Evolutionary conservation across 2,113 vertebrate genomes (phyloP).

Genomic region (Tupaia chinensis): DNA sequence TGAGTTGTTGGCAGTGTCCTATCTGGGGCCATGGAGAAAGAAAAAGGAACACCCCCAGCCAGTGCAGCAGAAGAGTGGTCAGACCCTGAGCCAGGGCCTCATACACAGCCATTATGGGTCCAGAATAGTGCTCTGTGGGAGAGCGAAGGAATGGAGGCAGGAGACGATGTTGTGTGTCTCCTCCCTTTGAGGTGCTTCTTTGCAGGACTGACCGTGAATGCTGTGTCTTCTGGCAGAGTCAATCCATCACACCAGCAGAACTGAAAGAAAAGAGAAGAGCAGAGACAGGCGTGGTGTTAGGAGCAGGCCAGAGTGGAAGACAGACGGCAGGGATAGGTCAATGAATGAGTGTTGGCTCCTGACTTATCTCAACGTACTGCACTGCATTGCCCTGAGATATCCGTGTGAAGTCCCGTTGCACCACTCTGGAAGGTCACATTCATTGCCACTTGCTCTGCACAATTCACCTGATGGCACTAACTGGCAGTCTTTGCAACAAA

Average conservation of each 20-base stretch:
- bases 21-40: too few species aligned
- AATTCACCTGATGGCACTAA: background rate
- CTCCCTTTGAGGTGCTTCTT: background rate
- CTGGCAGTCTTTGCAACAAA: too few species aligned
- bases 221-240: background rate
- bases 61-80: background rate
- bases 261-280: background rate
- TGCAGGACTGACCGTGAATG: background rate
- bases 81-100: fast-evolving
- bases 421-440: too few species aligned
- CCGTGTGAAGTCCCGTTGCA: too few species aligned
- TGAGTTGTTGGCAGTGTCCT: too few species aligned
- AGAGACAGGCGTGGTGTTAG: background rate
- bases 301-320: background rate
- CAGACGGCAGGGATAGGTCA: background rate
- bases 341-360: background rate
- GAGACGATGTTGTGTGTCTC: background rate
- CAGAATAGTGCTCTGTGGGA: background rate
- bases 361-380: background rate
- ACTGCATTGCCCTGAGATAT: background rate
- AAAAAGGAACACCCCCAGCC: too few species aligned
- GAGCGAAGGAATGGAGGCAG: background rate
- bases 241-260: background rate
- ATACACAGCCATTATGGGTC: background rate
- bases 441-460: too few species aligned